phyloP scores from a whole-genome alignment of 2,113 vertebrate genomes.

The Gobio gobio region DNA sequence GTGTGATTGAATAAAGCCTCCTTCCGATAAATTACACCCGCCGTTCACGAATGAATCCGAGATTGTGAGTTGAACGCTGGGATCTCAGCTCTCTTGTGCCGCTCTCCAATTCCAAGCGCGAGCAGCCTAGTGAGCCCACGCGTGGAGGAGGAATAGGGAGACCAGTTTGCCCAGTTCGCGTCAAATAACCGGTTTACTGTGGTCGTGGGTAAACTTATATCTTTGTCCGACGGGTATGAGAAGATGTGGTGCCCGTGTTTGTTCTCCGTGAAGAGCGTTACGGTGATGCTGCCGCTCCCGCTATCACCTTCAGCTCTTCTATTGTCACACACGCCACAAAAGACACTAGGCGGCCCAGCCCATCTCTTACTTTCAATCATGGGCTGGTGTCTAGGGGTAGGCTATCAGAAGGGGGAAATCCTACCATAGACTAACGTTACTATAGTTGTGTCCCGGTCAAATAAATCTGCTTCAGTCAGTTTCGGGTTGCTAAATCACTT shows the following conservation, averaged over 20 bases:
- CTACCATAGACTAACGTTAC: background rate
- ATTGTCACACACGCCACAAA: conserved; percentile 54
- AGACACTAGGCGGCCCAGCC: conserved; percentile 72
- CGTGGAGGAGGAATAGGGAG: conserved; percentile 7
- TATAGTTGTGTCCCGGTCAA: background rate
- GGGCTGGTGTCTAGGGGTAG: background rate
- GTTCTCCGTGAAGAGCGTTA: background rate
- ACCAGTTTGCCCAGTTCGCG: background rate
- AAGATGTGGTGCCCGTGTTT: background rate
- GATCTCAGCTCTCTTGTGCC: background rate
- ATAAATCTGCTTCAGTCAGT: background rate
- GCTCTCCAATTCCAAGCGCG: conserved; percentile 9
- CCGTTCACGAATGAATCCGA: background rate
- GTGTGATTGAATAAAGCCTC: background rate
- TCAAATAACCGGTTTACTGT: background rate
- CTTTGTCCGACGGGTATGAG: background rate
- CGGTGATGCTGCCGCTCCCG: conserved; percentile 33
- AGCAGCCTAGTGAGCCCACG: conserved; percentile 30
- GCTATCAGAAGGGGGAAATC: background rate
- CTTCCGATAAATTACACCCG: conserved; percentile 10
- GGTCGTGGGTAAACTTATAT: background rate
- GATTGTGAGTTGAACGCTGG: background rate
- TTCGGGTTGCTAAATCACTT: background rate
- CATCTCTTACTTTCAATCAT: conserved; percentile 68
- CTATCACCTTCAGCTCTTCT: conserved; percentile 53